A percentile compares a stretch with the other conserved stretches of the same genome.
Evolutionary conservation across 2,888 invertebrate species (phyloP).

Genomic region (Sycophila texana): DNA sequence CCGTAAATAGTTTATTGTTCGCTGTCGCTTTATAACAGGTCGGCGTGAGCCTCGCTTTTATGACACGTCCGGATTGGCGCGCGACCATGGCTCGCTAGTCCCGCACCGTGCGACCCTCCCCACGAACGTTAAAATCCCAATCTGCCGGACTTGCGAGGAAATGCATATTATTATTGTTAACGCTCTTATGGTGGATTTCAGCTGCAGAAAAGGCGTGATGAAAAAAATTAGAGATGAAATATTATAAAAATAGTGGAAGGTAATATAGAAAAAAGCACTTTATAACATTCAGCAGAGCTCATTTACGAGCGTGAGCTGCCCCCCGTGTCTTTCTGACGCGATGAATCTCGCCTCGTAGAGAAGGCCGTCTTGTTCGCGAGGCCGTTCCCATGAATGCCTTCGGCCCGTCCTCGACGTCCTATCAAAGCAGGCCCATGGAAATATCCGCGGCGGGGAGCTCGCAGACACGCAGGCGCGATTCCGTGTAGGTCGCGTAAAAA

Average conservation of each 20-base stretch:
- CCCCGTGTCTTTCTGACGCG: conserved; percentile 6
- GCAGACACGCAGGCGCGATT: conserved; percentile 58
- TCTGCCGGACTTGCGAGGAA: not conserved
- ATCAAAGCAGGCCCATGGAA: conserved; percentile 67
- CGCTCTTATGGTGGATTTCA: no score
- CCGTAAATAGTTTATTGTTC: conserved; percentile 70
- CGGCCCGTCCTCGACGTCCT: not conserved
- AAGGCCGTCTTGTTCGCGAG: conserved; percentile 15
- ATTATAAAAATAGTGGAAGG: not conserved
- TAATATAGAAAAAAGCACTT: not conserved
- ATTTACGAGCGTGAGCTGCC: conserved; percentile 1
- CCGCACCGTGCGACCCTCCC: conserved; percentile 32
- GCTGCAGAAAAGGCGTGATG: no score
- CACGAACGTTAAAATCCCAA: not conserved
- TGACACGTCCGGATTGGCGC: conserved; percentile 27
- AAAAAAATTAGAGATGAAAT: no score
- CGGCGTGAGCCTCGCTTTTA: conserved; percentile 65
- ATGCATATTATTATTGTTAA: not conserved
- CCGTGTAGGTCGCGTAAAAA: conserved; percentile 66
- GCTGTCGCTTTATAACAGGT: conserved; percentile 65
- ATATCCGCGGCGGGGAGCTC: conserved; percentile 68
- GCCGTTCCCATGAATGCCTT: conserved; percentile 63
- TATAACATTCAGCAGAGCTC: not conserved
- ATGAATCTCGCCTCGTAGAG: conserved; percentile 34
- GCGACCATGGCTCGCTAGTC: conserved; percentile 7